Percentiles rank a stretch among this genome's conserved stretches.
Conservation (phyloP, 1,140 invertebrate species). For the Periplaneta americana region DNA sequence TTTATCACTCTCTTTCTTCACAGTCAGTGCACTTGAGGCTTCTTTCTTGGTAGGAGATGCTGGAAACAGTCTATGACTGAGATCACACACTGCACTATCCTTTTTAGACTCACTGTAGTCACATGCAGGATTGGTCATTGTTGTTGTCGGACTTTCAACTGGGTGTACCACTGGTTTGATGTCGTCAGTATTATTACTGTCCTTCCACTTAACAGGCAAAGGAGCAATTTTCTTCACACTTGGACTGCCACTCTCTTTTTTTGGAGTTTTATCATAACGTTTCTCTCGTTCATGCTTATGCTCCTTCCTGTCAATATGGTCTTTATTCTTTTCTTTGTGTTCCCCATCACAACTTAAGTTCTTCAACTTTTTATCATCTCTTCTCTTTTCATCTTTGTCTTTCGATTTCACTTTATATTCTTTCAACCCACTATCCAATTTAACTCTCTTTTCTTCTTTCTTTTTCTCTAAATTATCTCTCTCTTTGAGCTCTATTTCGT, state of each 20-base stretch:
- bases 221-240: not conserved
- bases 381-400: slow-evolving; percentile 6
- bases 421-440: not conserved
- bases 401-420: slow-evolving; percentile 10
- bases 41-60: not conserved
- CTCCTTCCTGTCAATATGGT: not conserved
- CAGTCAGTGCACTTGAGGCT: not conserved
- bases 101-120: not conserved
- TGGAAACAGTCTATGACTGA: not conserved
- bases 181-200: not conserved
- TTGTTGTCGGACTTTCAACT: not conserved
- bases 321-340: slow-evolving; percentile 1
- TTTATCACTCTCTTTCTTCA: not conserved
- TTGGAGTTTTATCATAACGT: slow-evolving; percentile 8
- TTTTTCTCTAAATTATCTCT: not conserved
- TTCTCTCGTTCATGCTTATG: slow-evolving; percentile 8
- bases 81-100: slow-evolving; percentile 9
- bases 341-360: not conserved
- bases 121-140: no score
- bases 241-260: slow-evolving; percentile 1
- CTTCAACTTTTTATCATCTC: slow-evolving; percentile 1
- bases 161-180: not conserved
- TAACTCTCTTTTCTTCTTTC: not conserved
- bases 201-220: not conserved
- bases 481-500: not conserved